A percentile compares a stretch with the other conserved stretches of the same genome.
Evolutionary conservation across 2,113 vertebrate species (phyloP).

Genomic region (Artemisiospiza belli): DNA sequence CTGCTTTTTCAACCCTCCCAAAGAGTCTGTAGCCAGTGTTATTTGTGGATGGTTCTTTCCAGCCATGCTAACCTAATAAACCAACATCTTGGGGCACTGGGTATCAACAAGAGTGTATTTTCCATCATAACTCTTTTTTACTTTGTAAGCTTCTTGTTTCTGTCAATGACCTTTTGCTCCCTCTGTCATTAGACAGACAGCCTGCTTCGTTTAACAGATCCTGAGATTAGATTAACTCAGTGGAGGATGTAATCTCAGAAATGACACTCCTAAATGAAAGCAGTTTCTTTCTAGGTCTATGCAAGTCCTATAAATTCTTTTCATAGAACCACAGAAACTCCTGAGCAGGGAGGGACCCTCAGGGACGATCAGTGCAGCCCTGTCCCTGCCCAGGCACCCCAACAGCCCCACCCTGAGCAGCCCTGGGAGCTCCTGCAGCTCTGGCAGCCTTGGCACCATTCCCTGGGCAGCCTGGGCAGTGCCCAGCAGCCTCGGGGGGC

Average conservation of each 20-base stretch:
- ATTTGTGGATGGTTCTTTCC: neutral
- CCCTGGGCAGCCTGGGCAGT: neutral
- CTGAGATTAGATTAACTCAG: neutral
- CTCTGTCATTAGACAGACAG: neutral
- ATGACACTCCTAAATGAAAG: neutral
- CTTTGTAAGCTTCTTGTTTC: neutral
- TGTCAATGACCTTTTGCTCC: neutral
- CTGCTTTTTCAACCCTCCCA: neutral
- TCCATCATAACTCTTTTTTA: neutral
- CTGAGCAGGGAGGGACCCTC: neutral
- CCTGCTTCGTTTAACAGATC: neutral
- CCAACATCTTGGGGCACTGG: neutral
- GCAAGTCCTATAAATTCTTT: neutral
- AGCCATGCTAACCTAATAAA: neutral
- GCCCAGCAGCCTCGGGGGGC: neutral
- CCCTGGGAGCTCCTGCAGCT: neutral
- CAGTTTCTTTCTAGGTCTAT: neutral
- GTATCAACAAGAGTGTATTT: neutral
- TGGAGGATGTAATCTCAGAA: neutral
- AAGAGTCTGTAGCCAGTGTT: neutral
- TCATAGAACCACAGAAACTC: neutral
- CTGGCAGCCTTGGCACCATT: neutral
- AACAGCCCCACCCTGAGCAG: neutral
- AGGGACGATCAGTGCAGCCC: fast-evolving
- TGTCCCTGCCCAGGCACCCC: fast-evolving